Percentiles rank a stretch among this genome's conserved stretches.
phyloP scores from a whole-genome alignment of 2,888 invertebrate species.

The Ypsolopha scabrella region DNA sequence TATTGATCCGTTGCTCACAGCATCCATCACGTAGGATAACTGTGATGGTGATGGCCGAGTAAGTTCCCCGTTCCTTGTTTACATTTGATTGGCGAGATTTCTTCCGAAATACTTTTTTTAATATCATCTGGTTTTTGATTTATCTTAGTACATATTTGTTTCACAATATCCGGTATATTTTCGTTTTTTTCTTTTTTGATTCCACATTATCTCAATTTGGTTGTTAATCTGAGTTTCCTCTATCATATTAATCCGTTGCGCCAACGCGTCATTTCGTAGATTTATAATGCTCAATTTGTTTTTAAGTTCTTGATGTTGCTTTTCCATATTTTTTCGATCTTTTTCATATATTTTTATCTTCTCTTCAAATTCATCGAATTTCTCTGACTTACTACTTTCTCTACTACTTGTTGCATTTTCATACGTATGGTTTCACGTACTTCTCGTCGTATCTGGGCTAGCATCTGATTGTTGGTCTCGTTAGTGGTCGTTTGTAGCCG shows the following conservation, averaged over 20 bases:
- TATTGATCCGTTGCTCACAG: not conserved
- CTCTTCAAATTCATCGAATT: slow-evolving; percentile 7
- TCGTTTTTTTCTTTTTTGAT: not conserved
- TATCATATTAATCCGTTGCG: not conserved
- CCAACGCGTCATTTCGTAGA: not conserved
- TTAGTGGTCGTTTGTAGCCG: not conserved
- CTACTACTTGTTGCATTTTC: not conserved
- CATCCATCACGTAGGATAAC: not conserved
- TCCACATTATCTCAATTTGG: not conserved
- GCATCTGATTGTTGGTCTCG: not conserved
- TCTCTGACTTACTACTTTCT: too few species aligned
- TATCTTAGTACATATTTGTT: not conserved
- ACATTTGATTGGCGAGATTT: too few species aligned
- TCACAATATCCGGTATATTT: not conserved
- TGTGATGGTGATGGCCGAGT: too few species aligned
- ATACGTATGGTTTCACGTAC: not conserved
- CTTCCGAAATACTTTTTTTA: not conserved
- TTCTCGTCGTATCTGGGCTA: not conserved
- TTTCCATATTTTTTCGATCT: not conserved
- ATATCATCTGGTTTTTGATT: not conserved
- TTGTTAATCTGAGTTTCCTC: not conserved
- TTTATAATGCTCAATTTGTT: not conserved
- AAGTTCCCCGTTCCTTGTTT: too few species aligned
- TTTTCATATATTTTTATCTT: slow-evolving; percentile 2
- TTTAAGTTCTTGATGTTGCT: not conserved